Evolutionary conservation across 2,888 invertebrate genomes (phyloP).

Genomic region (Tiliacea aurago): DNA sequence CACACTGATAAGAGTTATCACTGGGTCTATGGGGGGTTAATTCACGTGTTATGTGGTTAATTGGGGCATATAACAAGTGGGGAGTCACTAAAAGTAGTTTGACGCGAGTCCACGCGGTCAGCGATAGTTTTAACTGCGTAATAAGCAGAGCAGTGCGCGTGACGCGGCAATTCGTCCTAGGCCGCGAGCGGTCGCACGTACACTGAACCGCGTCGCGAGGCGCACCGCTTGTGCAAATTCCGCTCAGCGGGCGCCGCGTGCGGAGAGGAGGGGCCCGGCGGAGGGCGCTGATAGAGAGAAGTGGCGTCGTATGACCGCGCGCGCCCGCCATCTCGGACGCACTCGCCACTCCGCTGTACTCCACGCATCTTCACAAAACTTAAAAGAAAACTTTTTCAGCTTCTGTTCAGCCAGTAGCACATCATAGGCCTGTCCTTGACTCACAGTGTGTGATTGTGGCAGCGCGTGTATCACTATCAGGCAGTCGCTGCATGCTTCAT

Average conservation of each 20-base stretch:
- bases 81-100: constrained; percentile 70
- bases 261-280: constrained; percentile 75
- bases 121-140: constrained; percentile 87
- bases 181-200: constrained; percentile 87
- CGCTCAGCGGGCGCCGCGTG: constrained; percentile 79
- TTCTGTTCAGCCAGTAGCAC: background rate
- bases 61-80: constrained; percentile 57
- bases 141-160: constrained; percentile 83
- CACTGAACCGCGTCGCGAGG: constrained; percentile 84
- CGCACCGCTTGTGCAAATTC: constrained; percentile 86
- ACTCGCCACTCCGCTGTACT: constrained; percentile 67
- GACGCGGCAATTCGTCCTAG: constrained; percentile 81
- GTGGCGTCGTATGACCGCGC: constrained; percentile 83
- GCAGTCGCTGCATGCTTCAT: constrained; percentile 61
- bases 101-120: constrained; percentile 86
- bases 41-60: constrained; percentile 61
- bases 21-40: constrained; percentile 69
- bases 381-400: constrained; percentile 37
- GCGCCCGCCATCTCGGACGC: constrained; percentile 75
- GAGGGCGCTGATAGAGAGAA: constrained; percentile 83
- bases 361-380: constrained; percentile 45
- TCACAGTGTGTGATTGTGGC: background rate
- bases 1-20: constrained; percentile 87
- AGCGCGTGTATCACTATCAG: constrained; percentile 49
- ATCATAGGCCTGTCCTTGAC: constrained; percentile 3